phyloP scores from a whole-genome alignment of 2,888 invertebrate genomes.

The Carpatolechia fugitivella region DNA sequence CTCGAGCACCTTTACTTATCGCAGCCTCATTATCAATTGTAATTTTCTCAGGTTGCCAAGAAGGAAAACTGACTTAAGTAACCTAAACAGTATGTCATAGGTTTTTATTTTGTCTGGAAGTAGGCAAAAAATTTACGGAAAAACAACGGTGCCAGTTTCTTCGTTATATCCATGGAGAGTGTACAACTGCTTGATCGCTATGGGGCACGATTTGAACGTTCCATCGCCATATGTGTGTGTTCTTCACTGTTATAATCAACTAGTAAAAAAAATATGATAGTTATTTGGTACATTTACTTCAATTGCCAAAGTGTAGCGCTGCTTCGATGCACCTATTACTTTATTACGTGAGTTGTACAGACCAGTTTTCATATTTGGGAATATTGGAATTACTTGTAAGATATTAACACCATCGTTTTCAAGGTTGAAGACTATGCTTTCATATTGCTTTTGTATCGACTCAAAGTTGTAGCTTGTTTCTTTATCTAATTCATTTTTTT shows the following conservation, averaged over 20 bases:
- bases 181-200: not conserved
- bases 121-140: not conserved
- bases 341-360: not conserved
- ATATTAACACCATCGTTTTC: not conserved
- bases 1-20: conserved; percentile 11
- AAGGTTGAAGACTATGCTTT: not conserved
- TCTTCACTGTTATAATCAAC: not conserved
- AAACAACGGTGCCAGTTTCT: not conserved
- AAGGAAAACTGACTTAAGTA: not conserved
- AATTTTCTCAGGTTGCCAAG: conserved; percentile 1
- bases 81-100: not conserved
- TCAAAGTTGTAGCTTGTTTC: not conserved
- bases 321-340: not conserved
- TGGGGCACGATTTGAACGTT: not conserved
- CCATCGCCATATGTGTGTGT: not conserved
- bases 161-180: not conserved
- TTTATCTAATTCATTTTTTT: too few species aligned
- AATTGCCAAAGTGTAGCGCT: not conserved
- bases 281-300: not conserved
- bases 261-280: not conserved
- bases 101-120: not conserved
- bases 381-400: not conserved
- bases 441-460: not conserved
- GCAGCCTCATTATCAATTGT: conserved; percentile 16
- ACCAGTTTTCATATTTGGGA: not conserved